Conservation (phyloP, 2,797 vertebrate species). For the Danio tinwini region DNA sequence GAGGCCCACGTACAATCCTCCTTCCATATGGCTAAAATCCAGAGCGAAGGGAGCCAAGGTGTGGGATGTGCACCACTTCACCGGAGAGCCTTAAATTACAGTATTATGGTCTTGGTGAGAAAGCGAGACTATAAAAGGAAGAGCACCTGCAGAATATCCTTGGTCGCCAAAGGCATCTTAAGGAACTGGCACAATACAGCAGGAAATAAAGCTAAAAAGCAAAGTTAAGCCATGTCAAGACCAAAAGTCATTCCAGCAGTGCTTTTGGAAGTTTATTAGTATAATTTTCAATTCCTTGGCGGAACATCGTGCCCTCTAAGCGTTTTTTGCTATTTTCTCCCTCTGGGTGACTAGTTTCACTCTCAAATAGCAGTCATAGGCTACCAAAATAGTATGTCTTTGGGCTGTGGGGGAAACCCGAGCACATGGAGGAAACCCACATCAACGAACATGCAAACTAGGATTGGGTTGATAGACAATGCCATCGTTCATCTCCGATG, state of each 20-base stretch:
- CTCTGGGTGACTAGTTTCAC: slow-evolving; percentile 52
- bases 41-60: slow-evolving; percentile 23
- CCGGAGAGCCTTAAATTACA: slow-evolving; percentile 44
- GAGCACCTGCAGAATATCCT: slow-evolving; percentile 13
- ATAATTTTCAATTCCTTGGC: slow-evolving; percentile 48
- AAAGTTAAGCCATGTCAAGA: slow-evolving; percentile 40
- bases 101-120: slow-evolving; percentile 38
- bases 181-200: slow-evolving; percentile 28
- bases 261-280: slow-evolving; percentile 56
- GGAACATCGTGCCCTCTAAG: slow-evolving; percentile 1
- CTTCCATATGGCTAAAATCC: slow-evolving; percentile 34
- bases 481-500: no score
- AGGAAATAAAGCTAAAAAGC: slow-evolving; percentile 43
- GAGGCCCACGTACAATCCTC: slow-evolving; percentile 20
- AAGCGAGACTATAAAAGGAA: slow-evolving; percentile 23
- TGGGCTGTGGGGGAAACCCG: no score
- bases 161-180: slow-evolving; percentile 43
- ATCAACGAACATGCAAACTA: no score
- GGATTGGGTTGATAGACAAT: no score
- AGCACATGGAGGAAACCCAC: no score
- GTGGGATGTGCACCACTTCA: slow-evolving; percentile 42
- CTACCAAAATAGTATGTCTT: background rate
- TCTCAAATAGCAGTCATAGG: slow-evolving; percentile 52
- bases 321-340: slow-evolving; percentile 52
- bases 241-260: slow-evolving; percentile 34